These are phyloP conservation scores for Parauchenoglanis punctatus DNA, from an alignment of 2,797 vertebrate genomes.

Conservation along the genomic window DNA sequence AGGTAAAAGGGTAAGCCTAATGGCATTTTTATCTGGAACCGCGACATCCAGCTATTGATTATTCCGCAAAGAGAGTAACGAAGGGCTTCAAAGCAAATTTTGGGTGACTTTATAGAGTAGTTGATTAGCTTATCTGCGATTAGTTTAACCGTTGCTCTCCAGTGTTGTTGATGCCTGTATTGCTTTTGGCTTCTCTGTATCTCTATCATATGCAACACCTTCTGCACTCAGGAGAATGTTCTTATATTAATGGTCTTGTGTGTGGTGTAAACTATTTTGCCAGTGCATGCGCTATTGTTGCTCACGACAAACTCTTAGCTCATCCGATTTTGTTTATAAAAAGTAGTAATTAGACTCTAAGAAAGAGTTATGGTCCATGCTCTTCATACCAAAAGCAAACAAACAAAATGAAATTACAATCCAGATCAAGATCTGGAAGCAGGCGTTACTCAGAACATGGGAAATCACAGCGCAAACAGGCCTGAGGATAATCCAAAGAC, in stretches of 20 bases:
- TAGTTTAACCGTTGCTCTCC: not conserved
- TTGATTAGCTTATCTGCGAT: not conserved
- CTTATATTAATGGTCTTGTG: not conserved
- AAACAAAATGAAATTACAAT: not conserved
- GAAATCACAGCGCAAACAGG: not conserved
- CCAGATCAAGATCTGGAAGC: not conserved
- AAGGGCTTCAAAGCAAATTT: not conserved
- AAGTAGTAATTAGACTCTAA: not conserved
- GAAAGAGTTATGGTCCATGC: not conserved
- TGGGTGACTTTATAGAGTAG: not conserved
- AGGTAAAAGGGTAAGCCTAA: not conserved
- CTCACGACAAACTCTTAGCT: not conserved
- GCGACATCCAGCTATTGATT: not conserved
- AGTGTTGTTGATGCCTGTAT: not conserved
- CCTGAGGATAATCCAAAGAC: not conserved
- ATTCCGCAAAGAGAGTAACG: not conserved
- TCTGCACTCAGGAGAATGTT: not conserved
- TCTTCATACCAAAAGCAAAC: not conserved
- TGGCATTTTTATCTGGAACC: not conserved
- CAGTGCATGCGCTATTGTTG: not conserved
- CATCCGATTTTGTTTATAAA: too few relatives aligned
- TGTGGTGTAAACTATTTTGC: not conserved
- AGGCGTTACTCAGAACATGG: not conserved
- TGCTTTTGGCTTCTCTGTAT: not conserved
- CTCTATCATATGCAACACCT: not conserved